Percentiles rank a stretch among this genome's conserved stretches.
phyloP scores from a whole-genome alignment of 2,113 vertebrate species.

The Phyllopteryx taeniolatus region DNA sequence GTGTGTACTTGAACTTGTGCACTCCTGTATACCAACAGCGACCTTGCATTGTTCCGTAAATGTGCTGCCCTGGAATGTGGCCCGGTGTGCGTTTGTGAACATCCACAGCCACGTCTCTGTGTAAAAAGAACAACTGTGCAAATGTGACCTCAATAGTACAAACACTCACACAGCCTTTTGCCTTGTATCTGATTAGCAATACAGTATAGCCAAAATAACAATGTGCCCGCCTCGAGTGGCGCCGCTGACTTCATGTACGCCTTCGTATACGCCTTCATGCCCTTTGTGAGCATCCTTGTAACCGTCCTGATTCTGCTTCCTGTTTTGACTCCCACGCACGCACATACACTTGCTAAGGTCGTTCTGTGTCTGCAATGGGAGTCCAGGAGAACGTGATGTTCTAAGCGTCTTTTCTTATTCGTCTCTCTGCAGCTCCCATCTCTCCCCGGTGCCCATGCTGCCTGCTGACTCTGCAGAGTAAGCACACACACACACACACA shows the following conservation, averaged over 20 bases:
- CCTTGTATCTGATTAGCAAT: constrained; percentile 40
- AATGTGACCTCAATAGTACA: constrained; percentile 3
- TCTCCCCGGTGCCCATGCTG: constrained; percentile 87
- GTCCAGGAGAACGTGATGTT: constrained; percentile 35
- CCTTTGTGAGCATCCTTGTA: constrained; percentile 3
- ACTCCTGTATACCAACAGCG: constrained; percentile 5
- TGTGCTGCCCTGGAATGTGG: constrained; percentile 18
- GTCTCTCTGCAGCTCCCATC: constrained; percentile 80
- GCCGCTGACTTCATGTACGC: constrained; percentile 11
- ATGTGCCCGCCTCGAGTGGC: constrained; percentile 39
- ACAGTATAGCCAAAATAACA: constrained; percentile 53
- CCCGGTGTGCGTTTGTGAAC: constrained; percentile 5
- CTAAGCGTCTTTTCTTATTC: constrained; percentile 45
- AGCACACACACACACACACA: constrained; percentile 63
- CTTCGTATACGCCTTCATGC: neutral
- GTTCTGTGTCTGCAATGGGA: constrained; percentile 5
- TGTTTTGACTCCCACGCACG: constrained; percentile 27
- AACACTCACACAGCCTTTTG: neutral
- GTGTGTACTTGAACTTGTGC: neutral
- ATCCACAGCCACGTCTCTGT: constrained; percentile 18
- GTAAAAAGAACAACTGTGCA: constrained; percentile 7
- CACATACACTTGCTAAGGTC: constrained; percentile 22
- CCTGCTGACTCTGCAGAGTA: constrained; percentile 91
- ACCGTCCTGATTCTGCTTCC: constrained; percentile 1
- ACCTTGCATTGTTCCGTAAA: constrained; percentile 53